A percentile compares a stretch with the other conserved stretches of the same genome.
phyloP scores from a whole-genome alignment of 2,797 vertebrate genomes.

The Betta splendens region DNA sequence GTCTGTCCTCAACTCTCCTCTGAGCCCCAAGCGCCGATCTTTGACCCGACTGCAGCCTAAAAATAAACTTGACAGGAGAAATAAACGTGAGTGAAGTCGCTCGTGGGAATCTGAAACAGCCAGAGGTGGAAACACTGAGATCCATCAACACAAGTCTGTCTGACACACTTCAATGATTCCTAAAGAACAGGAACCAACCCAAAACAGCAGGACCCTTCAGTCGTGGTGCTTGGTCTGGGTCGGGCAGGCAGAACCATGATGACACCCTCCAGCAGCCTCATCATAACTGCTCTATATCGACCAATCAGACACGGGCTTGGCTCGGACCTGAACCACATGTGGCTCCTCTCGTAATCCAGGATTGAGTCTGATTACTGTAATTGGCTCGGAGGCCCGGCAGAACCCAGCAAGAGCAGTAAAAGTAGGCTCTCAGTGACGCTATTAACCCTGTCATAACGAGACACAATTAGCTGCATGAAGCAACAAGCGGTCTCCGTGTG shows the following conservation, averaged over 20 bases:
- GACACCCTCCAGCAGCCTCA: no score
- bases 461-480: slow-evolving; percentile 61
- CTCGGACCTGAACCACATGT: slow-evolving; percentile 66
- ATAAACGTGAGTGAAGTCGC: slow-evolving; percentile 50
- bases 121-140: not conserved
- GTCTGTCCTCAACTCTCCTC: slow-evolving; percentile 39
- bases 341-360: slow-evolving; percentile 46
- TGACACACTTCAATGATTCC: no score
- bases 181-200: no score
- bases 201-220: no score
- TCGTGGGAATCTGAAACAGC: slow-evolving; percentile 37
- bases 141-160: no score
- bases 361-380: slow-evolving; percentile 72
- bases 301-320: slow-evolving; percentile 51
- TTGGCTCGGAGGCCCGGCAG: slow-evolving; percentile 66
- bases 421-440: slow-evolving; percentile 56
- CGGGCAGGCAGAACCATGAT: no score
- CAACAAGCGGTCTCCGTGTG: slow-evolving; percentile 53
- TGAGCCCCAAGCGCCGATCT: slow-evolving; percentile 52
- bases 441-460: slow-evolving; percentile 69
- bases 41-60: slow-evolving; percentile 55
- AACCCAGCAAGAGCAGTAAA: slow-evolving; percentile 53
- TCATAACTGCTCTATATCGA: no score
- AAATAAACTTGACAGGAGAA: slow-evolving; percentile 60
- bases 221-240: no score